Evolutionary conservation across 1,140 invertebrate species (phyloP).

Genomic region (Ceratina japonica): DNA sequence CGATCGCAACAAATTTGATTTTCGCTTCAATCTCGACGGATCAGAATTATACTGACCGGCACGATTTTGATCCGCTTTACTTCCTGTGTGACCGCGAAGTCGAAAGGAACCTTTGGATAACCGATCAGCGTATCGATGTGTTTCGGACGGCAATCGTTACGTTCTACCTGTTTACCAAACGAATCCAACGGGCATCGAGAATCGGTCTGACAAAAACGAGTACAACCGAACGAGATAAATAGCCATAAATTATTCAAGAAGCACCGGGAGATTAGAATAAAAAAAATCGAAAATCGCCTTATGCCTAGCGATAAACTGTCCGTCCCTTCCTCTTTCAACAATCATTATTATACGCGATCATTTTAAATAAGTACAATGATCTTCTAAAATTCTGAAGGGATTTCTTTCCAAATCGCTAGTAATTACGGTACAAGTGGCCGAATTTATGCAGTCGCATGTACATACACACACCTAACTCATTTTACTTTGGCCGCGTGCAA

Average conservation of each 20-base stretch:
- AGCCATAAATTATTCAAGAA: not conserved
- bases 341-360: slow-evolving; percentile 41
- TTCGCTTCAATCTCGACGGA: slow-evolving; percentile 31
- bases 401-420: no score
- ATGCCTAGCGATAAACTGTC: slow-evolving; percentile 8
- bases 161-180: slow-evolving; percentile 29
- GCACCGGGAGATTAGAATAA: not conserved
- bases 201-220: slow-evolving; percentile 39
- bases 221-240: slow-evolving; percentile 6
- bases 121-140: slow-evolving; percentile 71
- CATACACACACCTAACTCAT: no score
- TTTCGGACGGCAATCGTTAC: slow-evolving; percentile 73
- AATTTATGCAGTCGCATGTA: no score
- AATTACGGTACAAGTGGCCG: no score
- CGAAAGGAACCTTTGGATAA: slow-evolving; percentile 35
- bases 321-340: not conserved
- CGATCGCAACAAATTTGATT: not conserved
- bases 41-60: not conserved
- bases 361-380: slow-evolving; percentile 46
- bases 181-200: slow-evolving; percentile 43
- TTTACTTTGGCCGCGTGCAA: no score
- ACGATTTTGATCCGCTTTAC: slow-evolving; percentile 9
- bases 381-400: no score
- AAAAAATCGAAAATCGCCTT: slow-evolving; percentile 11
- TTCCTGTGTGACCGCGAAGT: slow-evolving; percentile 17